Evolutionary conservation across 2,113 vertebrate species (phyloP).

Genomic region (Scophthalmus maximus): DNA sequence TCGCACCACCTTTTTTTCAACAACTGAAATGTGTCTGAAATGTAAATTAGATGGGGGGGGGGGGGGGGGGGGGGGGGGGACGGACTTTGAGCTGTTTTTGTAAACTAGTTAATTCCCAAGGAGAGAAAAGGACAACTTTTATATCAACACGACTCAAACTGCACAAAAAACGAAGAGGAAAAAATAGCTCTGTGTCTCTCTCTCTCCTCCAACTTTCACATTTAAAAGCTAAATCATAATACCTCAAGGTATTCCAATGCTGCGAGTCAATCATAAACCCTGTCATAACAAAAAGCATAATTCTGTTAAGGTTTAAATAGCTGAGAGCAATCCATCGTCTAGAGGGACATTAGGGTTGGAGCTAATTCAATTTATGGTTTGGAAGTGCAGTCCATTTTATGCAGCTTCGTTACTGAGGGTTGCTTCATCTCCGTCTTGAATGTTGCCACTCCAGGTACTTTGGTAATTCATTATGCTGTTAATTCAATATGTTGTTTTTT

Average conservation of each 20-base stretch:
- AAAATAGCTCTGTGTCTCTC: not conserved
- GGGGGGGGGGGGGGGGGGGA: no score
- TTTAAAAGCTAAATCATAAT: not conserved
- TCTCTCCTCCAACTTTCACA: not conserved
- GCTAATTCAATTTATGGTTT: conserved; percentile 5
- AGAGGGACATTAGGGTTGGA: not conserved
- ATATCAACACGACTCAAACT: not conserved
- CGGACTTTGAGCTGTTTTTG: not conserved
- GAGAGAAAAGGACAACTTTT: conserved; percentile 2
- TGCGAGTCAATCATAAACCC: not conserved
- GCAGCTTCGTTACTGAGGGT: not conserved
- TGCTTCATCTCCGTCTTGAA: conserved; percentile 8
- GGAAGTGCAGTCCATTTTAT: conserved; percentile 6
- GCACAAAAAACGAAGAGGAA: not conserved
- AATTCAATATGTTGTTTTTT: no score
- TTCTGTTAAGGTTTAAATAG: not conserved
- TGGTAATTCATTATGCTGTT: no score
- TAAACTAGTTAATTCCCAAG: not conserved
- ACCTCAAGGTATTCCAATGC: not conserved
- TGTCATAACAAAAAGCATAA: not conserved
- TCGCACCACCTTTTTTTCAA: not conserved
- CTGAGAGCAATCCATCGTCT: not conserved
- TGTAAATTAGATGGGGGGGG: not conserved
- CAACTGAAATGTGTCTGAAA: not conserved
- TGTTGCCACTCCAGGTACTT: no score